Evolutionary conservation across 1,140 invertebrate species (phyloP).

Genomic region (Cryptotermes secundus): DNA sequence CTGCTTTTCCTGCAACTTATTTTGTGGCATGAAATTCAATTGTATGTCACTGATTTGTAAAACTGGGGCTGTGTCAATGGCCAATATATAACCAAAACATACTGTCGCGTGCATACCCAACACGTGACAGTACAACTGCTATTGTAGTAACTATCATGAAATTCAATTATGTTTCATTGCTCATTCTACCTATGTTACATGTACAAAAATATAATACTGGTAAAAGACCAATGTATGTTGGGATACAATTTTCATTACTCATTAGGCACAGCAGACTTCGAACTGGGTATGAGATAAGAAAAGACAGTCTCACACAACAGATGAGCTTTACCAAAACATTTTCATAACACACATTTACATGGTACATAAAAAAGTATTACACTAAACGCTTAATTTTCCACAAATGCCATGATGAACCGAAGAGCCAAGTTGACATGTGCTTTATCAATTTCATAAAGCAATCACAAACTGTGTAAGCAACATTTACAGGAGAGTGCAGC

Average conservation of each 20-base stretch:
- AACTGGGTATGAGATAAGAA: background rate
- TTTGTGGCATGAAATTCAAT: background rate
- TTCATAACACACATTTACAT: background rate
- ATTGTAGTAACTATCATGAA: background rate
- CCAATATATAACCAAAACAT: background rate
- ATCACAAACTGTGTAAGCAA: background rate
- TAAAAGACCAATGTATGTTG: background rate
- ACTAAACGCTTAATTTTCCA: constrained; percentile 7
- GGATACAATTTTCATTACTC: background rate
- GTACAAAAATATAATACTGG: constrained; percentile 18
- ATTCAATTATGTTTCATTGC: background rate
- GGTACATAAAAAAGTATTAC: background rate
- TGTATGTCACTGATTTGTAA: background rate
- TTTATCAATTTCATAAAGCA: background rate
- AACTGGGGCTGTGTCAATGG: background rate
- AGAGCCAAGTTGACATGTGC: background rate
- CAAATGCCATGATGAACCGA: background rate
- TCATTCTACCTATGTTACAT: background rate
- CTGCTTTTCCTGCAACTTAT: background rate
- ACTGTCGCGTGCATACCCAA: no score
- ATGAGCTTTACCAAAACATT: background rate
- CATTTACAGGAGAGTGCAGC: constrained; percentile 65
- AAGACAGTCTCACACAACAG: background rate
- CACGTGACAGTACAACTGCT: background rate
- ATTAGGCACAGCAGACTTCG: background rate